Evolutionary conservation across 2,797 vertebrate genomes (phyloP).

Genomic region (Acanthurus leucopareius): DNA sequence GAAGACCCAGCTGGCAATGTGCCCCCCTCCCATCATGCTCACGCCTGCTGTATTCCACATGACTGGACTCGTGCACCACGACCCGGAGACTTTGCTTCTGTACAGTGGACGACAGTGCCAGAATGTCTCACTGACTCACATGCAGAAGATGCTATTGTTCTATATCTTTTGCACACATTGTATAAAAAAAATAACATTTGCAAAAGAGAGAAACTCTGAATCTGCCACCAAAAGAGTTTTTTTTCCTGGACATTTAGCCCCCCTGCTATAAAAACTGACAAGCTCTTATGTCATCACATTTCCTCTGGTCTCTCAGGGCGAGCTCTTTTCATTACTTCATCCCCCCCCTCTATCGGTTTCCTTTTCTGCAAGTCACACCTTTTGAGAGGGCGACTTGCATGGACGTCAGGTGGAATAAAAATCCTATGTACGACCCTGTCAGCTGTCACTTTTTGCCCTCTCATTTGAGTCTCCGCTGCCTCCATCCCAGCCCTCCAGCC

Average conservation of each 20-base stretch:
- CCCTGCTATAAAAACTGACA: conserved; percentile 7
- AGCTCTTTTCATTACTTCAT: conserved; percentile 38
- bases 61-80: conserved; percentile 69
- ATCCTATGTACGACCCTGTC: conserved; percentile 26
- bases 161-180: background rate
- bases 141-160: conserved; percentile 9
- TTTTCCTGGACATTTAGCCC: conserved; percentile 15
- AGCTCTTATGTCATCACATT: conserved; percentile 42
- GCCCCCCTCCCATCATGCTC: conserved; percentile 67
- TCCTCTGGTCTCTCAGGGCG: conserved; percentile 26
- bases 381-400: conserved; percentile 13
- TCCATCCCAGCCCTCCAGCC: conserved; percentile 69
- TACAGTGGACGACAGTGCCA: conserved; percentile 38
- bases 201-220: conserved; percentile 15
- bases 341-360: background rate
- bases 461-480: conserved; percentile 59
- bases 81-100: conserved; percentile 38
- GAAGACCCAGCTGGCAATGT: conserved; percentile 75
- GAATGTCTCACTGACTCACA: conserved; percentile 37
- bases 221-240: background rate
- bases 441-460: conserved; percentile 65
- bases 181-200: conserved; percentile 2
- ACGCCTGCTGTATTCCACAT: conserved; percentile 77
- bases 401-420: conserved; percentile 36
- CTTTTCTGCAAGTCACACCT: conserved; percentile 32